Base-by-base conservation (phyloP, 2,888 invertebrate genomes). In the Pomacea canaliculata region DNA sequence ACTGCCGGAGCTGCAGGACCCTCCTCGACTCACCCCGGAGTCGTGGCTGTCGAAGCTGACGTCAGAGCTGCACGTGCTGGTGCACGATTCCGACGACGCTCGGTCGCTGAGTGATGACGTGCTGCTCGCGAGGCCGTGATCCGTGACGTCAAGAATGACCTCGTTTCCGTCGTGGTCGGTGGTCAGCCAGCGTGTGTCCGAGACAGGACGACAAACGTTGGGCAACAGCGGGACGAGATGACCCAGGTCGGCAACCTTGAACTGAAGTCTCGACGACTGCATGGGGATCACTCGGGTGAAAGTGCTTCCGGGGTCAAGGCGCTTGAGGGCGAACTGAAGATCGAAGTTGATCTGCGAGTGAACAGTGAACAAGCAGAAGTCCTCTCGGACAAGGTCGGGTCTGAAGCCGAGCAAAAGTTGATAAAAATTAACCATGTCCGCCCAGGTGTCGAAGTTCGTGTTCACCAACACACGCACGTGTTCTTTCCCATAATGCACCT, bases 401-500 rank as follows among this genome's bases (percentile, higher is more conserved):
- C 86, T 83, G 49, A 83, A 71, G 3, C 86, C 87, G 5, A 88
- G 77, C 37, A 88, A 79, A 13, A 88, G 81, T 73, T 83, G 82
- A 73, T 89, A 88, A 70, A 89, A 86, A 10, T 86, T 82, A 70
- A 87, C 82, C 85, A 86, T 87, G 71, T 85, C 83, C 19, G 79
- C 69, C 89, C 89, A 89, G 73, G 84, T 84, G 16, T 79, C 81
- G 51, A 85, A 82, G 68, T 83, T 83, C n/a, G 85, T 83, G 78
- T 86, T 87, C 70, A 88, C 72, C 37, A 87, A 82, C 18, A 85
- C 76, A n/a, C 89, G 83, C 69, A 89, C 78, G 77, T 85, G 85
- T 73, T 88, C 87, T 67, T 87, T 87, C 19, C 88, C 88, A 76
- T 86, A 85, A 77, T 88, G 89, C 70, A 88, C 86, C 76, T 87